phyloP scores from a whole-genome alignment of 2,888 invertebrate species.

The Zygothrica quintamaculata region DNA sequence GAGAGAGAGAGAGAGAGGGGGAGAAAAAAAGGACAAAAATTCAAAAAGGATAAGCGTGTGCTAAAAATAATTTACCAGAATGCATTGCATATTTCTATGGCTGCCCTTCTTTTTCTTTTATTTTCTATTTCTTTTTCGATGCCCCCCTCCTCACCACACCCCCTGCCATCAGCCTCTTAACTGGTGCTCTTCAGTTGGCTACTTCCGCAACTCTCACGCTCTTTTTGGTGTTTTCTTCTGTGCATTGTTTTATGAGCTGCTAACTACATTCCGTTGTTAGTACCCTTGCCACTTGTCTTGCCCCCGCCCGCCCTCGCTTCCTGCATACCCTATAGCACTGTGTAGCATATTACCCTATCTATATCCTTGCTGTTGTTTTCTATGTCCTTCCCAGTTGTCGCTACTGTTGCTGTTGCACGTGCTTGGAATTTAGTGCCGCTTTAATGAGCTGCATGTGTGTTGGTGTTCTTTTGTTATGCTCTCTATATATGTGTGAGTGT shows the following conservation, averaged over 20 bases:
- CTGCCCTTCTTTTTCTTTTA: slow-evolving; percentile 18
- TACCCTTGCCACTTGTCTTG: slow-evolving; percentile 17
- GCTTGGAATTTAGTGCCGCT: slow-evolving; percentile 73
- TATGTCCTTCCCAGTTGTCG: slow-evolving; percentile 42
- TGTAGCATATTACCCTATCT: neutral
- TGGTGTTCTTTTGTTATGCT: slow-evolving; percentile 7
- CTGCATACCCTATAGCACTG: too few relatives aligned
- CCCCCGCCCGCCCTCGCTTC: slow-evolving; percentile 6
- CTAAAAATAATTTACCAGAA: slow-evolving; percentile 47
- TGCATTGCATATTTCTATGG: slow-evolving; percentile 43
- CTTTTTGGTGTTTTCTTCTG: slow-evolving; percentile 25
- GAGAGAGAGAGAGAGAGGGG: slow-evolving; percentile 4
- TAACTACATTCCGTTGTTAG: slow-evolving; percentile 70
- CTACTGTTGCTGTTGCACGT: slow-evolving; percentile 56
- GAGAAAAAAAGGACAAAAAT: slow-evolving; percentile 27
- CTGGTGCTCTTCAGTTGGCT: neutral
- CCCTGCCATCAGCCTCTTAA: too few relatives aligned
- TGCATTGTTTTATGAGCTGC: slow-evolving; percentile 79
- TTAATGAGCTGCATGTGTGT: slow-evolving; percentile 75
- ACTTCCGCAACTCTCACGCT: slow-evolving; percentile 6
- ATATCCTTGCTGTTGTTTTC: slow-evolving; percentile 45
- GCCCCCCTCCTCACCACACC: neutral
- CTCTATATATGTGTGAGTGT: neutral
- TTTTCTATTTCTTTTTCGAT: slow-evolving; percentile 14
- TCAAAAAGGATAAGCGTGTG: slow-evolving; percentile 34